Evolutionary conservation across 2,113 vertebrate species (phyloP), one percentile per base, ranked within the genome.

Genomic region (Ptychochromis oligacanthus): DNA sequence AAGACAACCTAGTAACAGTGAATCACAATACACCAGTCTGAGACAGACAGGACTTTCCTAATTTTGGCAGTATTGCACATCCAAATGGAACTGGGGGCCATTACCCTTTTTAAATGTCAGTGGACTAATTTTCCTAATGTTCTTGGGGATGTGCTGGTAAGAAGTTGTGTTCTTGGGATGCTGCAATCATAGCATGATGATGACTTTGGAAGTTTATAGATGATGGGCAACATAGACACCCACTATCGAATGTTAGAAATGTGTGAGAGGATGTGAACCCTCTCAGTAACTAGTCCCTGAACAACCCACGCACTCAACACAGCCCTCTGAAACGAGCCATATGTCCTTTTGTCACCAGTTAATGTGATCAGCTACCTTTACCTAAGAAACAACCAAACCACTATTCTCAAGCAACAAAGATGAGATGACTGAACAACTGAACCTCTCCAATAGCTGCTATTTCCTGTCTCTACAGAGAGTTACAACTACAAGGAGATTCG

Each of bases 401-500:
- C n/a, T n/a, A n/a, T n/a, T n/a, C n/a, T n/a, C n/a, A 55, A 74
- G 14, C 34, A 4, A n/a, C 0, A 0, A 65, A 65, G 12, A n/a
- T 43, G 61, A 65, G 1, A 36, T 24, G 36, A n/a, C 62, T 26
- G 3, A 18, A 46, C 38, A 38, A 46, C 38, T 46, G 40, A 31
- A 65, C 78, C 40, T 20, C 34, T 56, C 20, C 15, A 13, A 11
- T n/a, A 20, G 46, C 49, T 15, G 10, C 22, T 46, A 5, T 75
- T 75, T 24, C 56, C 75, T n/a, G 83, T 70, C 11, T 72, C 11
- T 79, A 4, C 79, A 99, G 98, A 97, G 40, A 95, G 91, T 62
- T 97, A 96, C 12, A 96, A 86, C 92, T 99, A 97, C 95, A 97
- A 95, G 83, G 98, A 99, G 93, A 94, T 99, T 18, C 97, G 98